Conservation (phyloP, 2,888 invertebrate genomes). For the Drosophila seclusa region DNA sequence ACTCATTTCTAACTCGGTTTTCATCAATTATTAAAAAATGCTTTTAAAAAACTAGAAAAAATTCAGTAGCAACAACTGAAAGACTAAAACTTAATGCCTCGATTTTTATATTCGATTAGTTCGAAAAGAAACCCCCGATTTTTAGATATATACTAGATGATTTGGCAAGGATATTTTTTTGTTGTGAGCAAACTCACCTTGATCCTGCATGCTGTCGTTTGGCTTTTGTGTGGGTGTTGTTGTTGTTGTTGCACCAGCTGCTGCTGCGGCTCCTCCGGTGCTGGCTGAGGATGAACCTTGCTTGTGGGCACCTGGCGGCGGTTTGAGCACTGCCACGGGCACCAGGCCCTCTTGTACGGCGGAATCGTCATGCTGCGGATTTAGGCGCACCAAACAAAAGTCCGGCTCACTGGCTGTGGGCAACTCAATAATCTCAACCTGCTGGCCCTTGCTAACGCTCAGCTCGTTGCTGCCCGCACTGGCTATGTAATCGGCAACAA, state of each 20-base stretch:
- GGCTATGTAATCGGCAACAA: conserved; percentile 93
- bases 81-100: neutral
- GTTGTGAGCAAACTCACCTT: conserved; percentile 77
- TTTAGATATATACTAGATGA: neutral
- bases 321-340: conserved; percentile 91
- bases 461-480: conserved; percentile 91
- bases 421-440: conserved; percentile 94
- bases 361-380: conserved; percentile 86
- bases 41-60: neutral
- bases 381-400: conserved; percentile 90
- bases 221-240: conserved; percentile 71
- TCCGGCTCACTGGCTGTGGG: conserved; percentile 89
- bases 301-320: conserved; percentile 87
- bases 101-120: neutral
- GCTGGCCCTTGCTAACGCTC: conserved; percentile 95
- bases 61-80: too few relatives aligned
- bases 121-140: neutral
- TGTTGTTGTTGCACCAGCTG: conserved; percentile 22
- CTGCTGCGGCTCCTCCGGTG: conserved; percentile 19
- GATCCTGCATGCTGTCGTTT: conserved; percentile 83
- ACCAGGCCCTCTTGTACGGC: conserved; percentile 91
- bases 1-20: too few relatives aligned
- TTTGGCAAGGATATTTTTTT: neutral
- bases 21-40: neutral
- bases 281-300: conserved; percentile 57